These are phyloP conservation scores for Carcinoscorpius rotundicauda DNA, from an alignment of 1,140 invertebrate genomes.

Conservation along the genomic window DNA sequence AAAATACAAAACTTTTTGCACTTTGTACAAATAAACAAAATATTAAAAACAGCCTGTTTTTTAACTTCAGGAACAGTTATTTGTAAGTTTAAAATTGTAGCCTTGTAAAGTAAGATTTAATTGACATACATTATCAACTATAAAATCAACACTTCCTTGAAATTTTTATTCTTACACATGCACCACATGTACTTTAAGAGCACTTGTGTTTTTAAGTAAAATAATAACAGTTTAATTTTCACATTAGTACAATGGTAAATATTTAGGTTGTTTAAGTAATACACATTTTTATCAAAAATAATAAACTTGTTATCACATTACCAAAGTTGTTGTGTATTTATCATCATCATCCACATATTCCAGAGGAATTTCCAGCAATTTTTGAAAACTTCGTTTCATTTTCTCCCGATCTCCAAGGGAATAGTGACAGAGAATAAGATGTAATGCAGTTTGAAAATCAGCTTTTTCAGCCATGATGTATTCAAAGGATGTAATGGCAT, in stretches of 20 bases:
- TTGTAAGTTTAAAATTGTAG: too few species aligned
- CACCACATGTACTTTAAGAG: not conserved
- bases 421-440: slow-evolving; percentile 85
- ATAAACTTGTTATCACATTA: slow-evolving; percentile 25
- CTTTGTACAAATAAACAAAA: too few species aligned
- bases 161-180: too few species aligned
- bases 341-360: slow-evolving; percentile 66
- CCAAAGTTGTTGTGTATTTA: slow-evolving; percentile 46
- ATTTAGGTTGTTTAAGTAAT: not conserved
- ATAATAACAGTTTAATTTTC: too few species aligned
- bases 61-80: too few species aligned
- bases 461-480: slow-evolving; percentile 94
- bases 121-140: too few species aligned
- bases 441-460: slow-evolving; percentile 75
- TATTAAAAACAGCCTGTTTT: too few species aligned
- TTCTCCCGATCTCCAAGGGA: slow-evolving; percentile 85
- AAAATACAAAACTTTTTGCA: too few species aligned
- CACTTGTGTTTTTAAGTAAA: too few species aligned
- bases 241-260: too few species aligned
- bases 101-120: too few species aligned
- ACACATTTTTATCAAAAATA: not conserved
- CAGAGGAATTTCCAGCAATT: slow-evolving; percentile 73
- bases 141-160: too few species aligned
- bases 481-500: slow-evolving; percentile 92
- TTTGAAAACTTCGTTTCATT: slow-evolving; percentile 84